Conservation (phyloP, 2,797 vertebrate species). For the Xenops minutus region DNA sequence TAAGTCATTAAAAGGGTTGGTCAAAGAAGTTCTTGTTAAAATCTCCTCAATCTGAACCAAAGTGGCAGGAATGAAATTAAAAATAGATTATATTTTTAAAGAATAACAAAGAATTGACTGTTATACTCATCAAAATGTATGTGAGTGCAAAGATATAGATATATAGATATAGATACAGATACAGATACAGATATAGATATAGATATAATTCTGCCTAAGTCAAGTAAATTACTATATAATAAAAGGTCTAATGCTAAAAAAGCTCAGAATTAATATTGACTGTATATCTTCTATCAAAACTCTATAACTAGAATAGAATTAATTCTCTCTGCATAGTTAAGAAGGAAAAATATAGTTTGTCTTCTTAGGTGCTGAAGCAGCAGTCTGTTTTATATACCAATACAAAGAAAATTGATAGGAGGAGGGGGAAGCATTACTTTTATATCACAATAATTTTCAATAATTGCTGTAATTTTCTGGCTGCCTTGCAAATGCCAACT, state of each 20-base stretch:
- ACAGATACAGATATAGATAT: background rate
- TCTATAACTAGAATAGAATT: background rate
- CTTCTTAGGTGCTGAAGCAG: constrained; percentile 23
- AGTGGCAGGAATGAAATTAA: background rate
- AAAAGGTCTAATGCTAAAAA: background rate
- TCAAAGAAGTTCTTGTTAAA: background rate
- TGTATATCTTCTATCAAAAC: background rate
- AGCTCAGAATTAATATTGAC: background rate
- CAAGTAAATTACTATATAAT: background rate
- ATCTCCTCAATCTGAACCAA: background rate
- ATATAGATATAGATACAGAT: background rate
- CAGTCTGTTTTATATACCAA: constrained; percentile 29
- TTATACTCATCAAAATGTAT: background rate
- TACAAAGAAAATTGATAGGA: constrained; percentile 49
- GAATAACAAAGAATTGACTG: background rate
- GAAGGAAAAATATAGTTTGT: constrained; percentile 1
- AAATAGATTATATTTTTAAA: background rate
- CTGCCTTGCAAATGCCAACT: constrained; percentile 32
- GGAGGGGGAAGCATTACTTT: constrained; percentile 32
- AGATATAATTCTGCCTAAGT: background rate
- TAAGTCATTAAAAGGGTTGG: background rate
- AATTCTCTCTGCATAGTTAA: background rate
- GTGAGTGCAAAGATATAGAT: background rate
- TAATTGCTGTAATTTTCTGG: constrained; percentile 69
- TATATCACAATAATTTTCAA: constrained; percentile 66